Percentiles rank a stretch among this genome's conserved stretches.
Evolutionary conservation across 2,113 vertebrate genomes (phyloP).

Genomic region (Entosphenus tridentatus): DNA sequence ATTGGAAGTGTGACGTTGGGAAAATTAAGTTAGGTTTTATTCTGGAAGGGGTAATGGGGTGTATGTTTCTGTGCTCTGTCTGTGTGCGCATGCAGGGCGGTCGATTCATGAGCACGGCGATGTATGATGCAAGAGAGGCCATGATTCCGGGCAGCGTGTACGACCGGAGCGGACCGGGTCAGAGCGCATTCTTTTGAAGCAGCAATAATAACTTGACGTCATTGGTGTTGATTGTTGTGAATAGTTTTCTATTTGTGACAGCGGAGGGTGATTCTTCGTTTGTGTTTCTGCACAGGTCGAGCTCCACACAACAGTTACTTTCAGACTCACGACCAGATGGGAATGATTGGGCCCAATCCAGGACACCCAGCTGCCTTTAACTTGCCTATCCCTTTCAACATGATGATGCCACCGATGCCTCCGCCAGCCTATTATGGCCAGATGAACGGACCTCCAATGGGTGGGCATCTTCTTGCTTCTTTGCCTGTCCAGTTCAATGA

Average conservation of each 20-base stretch:
- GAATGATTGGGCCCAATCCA: slow-evolving; percentile 76
- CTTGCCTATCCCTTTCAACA: slow-evolving; percentile 86
- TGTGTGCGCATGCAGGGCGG: slow-evolving; percentile 37
- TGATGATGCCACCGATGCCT: slow-evolving; percentile 91
- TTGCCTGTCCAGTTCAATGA: too few species aligned
- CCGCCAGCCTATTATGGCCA: slow-evolving; percentile 72
- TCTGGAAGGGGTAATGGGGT: too few species aligned
- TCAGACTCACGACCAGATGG: slow-evolving; percentile 92
- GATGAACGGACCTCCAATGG: slow-evolving; percentile 59
- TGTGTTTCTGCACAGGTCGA: not conserved
- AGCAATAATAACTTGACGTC: too few species aligned
- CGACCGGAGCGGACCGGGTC: slow-evolving; percentile 66
- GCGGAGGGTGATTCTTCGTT: not conserved
- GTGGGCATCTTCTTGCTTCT: slow-evolving; percentile 17
- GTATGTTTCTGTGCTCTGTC: not conserved
- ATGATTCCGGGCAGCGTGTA: slow-evolving; percentile 91
- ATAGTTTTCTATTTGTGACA: too few species aligned
- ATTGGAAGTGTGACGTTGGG: too few species aligned
- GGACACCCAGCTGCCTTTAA: slow-evolving; percentile 77
- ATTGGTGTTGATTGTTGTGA: too few species aligned
- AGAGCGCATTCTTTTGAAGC: not conserved
- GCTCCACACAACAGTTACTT: slow-evolving; percentile 93
- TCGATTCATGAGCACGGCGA: slow-evolving; percentile 93
- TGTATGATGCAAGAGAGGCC: slow-evolving; percentile 88
- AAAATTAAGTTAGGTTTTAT: too few species aligned